Base-by-base conservation (phyloP, 2,888 invertebrate genomes). In the Lycocerus yunnanus region DNA sequence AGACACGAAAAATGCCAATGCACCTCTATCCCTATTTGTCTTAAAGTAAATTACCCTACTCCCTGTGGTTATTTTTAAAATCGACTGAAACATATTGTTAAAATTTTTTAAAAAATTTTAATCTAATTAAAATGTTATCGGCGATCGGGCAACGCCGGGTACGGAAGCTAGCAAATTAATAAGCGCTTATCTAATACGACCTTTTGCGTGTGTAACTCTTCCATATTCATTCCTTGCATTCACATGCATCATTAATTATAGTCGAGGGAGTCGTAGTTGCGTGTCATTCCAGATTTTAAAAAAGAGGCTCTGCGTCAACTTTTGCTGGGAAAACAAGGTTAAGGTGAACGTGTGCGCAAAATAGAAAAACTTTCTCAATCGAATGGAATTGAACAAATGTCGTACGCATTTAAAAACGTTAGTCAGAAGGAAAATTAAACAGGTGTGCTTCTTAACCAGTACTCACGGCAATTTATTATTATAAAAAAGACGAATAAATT, bases 231-330 rank as follows among this genome's bases (percentile, higher is more conserved):
- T 70, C 65, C n/a, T 58, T 63, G 63, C 63, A 65, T 65, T 61
- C 69, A 70, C 69, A 65, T 65, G 65, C 58, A 70, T 70, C 58
- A 58, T 27, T 65, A 61, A 70, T 70, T 70, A 68, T 58, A 43
- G 43, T 15, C 60, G 13, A 27, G 20, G 13, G 65, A 9, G 63
- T 43, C 43, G 18, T n/a, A 43, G 43, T 70, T 65, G 69, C 69
- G 69, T 70, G 69, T 58, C 27, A 24, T n/a, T 8, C 10, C 20
- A 20, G 58, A 65, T 65, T 43, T 43, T 3, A 43, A 15, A 27
- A 15, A 61, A 27, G n/a, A 20, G 14, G 59, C 11, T n/a, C n/a
- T 11, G 20, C 15, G 24, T 69, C 21, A 16, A 20, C 13, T 63
- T 63, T 43, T 13, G 2, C 9, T 21, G 0, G n/a, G n/a, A 43